phyloP scores from a whole-genome alignment of 2,797 vertebrate species.

The Nyctalus aviator region DNA sequence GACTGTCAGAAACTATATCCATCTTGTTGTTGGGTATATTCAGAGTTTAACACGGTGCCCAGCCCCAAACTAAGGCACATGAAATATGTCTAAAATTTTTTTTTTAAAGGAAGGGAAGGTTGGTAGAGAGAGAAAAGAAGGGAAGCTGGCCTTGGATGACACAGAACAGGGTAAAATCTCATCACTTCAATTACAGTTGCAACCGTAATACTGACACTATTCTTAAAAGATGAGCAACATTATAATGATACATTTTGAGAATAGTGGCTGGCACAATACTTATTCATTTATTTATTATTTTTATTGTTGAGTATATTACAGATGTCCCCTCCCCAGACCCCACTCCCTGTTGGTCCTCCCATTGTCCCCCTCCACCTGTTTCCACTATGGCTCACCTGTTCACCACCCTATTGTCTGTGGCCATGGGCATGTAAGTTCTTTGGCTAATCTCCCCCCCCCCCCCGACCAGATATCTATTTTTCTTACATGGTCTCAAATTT shows the following conservation, averaged over 20 bases:
- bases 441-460: no score
- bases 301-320: no score
- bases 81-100: background rate
- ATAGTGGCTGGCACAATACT: background rate
- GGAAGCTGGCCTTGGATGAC: background rate
- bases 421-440: no score
- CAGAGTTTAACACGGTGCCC: background rate
- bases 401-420: no score
- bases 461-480: background rate
- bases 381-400: no score
- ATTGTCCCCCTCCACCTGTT: no score
- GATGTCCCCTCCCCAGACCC: no score
- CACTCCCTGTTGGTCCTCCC: no score
- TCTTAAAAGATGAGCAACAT: conserved; percentile 1
- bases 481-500: conserved; percentile 36
- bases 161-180: background rate
- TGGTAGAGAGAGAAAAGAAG: background rate
- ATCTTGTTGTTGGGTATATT: background rate
- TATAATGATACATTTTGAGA: background rate
- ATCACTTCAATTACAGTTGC: background rate
- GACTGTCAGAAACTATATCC: background rate
- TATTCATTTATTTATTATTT: no score
- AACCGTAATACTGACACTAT: background rate
- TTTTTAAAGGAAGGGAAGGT: background rate
- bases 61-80: background rate